phyloP scores from a whole-genome alignment of 1,140 invertebrate genomes.

The Nasonia longicornis region DNA sequence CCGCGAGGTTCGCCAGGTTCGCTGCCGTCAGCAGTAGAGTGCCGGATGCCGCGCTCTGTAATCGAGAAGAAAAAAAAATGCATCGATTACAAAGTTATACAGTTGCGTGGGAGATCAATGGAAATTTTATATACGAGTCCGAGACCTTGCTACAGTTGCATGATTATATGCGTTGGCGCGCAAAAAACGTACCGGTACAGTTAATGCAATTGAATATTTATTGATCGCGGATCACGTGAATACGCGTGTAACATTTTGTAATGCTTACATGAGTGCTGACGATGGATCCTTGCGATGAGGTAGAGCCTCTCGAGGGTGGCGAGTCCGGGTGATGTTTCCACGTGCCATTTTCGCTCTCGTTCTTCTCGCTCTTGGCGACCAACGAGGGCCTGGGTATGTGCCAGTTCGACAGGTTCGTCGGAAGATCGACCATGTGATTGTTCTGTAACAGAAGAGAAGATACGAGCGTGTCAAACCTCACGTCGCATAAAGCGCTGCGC shows the following conservation, averaged over 20 bases:
- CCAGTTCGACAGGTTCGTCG: conserved; percentile 68
- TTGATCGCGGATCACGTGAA: neutral
- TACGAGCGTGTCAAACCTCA: neutral
- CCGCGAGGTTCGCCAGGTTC: conserved; percentile 76
- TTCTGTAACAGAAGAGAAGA: conserved; percentile 1
- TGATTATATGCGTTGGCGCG: neutral
- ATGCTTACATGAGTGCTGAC: conserved; percentile 81
- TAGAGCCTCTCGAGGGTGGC: conserved; percentile 73
- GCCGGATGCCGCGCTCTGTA: conserved; percentile 82
- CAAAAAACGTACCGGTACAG: too few species aligned
- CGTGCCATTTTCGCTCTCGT: conserved; percentile 63
- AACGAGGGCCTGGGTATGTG: conserved; percentile 83
- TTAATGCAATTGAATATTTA: too few species aligned
- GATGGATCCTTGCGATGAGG: conserved; percentile 80
- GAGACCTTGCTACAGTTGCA: neutral
- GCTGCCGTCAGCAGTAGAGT: conserved; percentile 82
- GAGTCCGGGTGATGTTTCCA: conserved; percentile 64
- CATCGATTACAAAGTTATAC: too few species aligned
- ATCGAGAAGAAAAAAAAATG: neutral
- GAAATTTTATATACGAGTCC: neutral
- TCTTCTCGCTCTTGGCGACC: conserved; percentile 65
- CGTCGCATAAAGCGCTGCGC: neutral
- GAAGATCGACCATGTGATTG: conserved; percentile 3
- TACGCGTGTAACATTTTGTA: too few species aligned
- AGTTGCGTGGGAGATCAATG: neutral